Conservation (phyloP, 2,888 invertebrate species). For the Latrodectus hesperus region DNA sequence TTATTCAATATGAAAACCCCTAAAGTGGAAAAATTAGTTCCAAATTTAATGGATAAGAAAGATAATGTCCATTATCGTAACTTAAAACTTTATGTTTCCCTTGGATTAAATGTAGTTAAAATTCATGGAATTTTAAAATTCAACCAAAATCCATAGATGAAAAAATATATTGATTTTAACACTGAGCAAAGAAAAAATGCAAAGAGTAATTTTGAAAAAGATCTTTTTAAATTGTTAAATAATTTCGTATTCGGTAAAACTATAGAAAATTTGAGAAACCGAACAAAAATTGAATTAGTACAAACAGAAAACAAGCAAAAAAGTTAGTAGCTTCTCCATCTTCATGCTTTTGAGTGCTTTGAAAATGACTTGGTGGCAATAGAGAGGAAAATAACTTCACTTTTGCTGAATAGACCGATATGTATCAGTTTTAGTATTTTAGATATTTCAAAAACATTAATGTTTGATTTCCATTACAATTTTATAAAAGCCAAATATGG, state of each 20-base stretch:
- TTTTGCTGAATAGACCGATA: background rate
- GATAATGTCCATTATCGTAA: background rate
- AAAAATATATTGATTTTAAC: background rate
- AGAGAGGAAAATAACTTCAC: background rate
- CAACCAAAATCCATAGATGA: background rate
- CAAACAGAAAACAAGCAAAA: background rate
- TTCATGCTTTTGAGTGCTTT: background rate
- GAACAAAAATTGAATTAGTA: background rate
- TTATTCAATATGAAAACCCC: background rate
- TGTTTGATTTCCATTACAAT: conserved; percentile 14
- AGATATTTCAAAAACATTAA: conserved; percentile 1
- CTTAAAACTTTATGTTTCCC: background rate
- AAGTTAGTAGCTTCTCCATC: background rate
- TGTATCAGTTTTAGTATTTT: background rate
- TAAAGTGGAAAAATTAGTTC: background rate
- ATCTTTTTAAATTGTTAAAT: background rate
- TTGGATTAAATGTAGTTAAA: background rate
- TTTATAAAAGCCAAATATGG: background rate
- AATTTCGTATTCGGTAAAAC: background rate
- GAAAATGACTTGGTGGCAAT: background rate
- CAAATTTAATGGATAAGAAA: background rate
- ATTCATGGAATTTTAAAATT: background rate
- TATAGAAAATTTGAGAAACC: background rate
- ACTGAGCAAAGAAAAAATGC: background rate
- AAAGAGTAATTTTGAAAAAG: background rate